Evolutionary conservation across 2,888 invertebrate species (phyloP).

Genomic region (Macroteleia sp.): DNA sequence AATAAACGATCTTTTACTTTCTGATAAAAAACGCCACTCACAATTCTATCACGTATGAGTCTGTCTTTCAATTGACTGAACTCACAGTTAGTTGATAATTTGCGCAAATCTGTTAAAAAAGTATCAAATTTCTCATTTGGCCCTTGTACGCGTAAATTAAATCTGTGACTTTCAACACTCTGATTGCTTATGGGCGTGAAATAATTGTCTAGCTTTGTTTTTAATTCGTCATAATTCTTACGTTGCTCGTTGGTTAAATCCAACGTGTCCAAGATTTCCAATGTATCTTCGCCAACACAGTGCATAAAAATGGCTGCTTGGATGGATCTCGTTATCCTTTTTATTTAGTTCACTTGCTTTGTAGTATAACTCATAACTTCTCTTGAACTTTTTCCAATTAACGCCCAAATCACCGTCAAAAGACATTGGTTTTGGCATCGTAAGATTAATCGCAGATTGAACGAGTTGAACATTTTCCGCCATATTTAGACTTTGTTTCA

Average conservation of each 20-base stretch:
- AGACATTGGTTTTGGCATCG: slow-evolving; percentile 58
- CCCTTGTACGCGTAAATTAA: slow-evolving; percentile 38
- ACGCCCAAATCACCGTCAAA: slow-evolving; percentile 54
- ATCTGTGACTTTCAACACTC: slow-evolving; percentile 68
- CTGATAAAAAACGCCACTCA: slow-evolving; percentile 49
- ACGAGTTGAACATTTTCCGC: too few species aligned
- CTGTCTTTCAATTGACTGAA: slow-evolving; percentile 61
- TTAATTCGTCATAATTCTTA: slow-evolving; percentile 39
- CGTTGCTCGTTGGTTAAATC: slow-evolving; percentile 43
- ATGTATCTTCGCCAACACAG: slow-evolving; percentile 62
- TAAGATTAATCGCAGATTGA: too few species aligned
- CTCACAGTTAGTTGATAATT: slow-evolving; percentile 60
- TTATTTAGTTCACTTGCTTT: slow-evolving; percentile 9
- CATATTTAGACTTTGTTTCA: too few species aligned
- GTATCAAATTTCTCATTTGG: slow-evolving; percentile 56
- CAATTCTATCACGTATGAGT: slow-evolving; percentile 36
- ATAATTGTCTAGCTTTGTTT: slow-evolving; percentile 57
- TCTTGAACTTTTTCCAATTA: slow-evolving; percentile 56
- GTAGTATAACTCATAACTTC: neutral
- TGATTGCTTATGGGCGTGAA: slow-evolving; percentile 58
- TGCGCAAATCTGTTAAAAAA: slow-evolving; percentile 65
- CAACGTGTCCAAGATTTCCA: slow-evolving; percentile 66
- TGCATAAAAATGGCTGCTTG: slow-evolving; percentile 67
- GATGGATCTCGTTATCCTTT: slow-evolving; percentile 53
- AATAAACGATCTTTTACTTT: slow-evolving; percentile 40